A percentile compares a stretch with the other conserved stretches of the same genome.
Conservation (phyloP, 2,113 vertebrate species). For the Ammodytes dubius region DNA sequence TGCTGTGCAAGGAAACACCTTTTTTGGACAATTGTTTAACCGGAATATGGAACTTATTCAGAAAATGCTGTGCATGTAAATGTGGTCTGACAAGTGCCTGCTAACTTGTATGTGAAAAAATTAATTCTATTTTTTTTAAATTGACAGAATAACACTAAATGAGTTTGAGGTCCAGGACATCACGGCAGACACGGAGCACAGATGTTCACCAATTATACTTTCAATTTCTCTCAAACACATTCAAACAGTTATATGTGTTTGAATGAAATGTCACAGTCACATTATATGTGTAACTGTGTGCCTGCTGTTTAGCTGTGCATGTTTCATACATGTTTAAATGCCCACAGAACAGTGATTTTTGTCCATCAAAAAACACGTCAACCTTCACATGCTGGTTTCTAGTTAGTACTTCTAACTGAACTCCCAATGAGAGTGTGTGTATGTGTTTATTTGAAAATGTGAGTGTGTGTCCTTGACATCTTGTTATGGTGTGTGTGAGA, state of each 20-base stretch:
- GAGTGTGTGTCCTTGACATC: constrained; percentile 1
- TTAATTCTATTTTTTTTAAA: neutral
- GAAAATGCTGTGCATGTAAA: too few species aligned
- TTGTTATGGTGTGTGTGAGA: constrained; percentile 1
- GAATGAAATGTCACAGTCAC: constrained; percentile 26
- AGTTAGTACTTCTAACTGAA: constrained; percentile 12
- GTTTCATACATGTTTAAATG: constrained; percentile 3
- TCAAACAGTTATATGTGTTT: neutral
- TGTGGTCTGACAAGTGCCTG: neutral
- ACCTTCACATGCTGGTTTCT: constrained; percentile 24
- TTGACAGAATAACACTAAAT: neutral
- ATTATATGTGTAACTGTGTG: neutral
- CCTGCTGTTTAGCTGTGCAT: neutral
- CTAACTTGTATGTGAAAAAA: neutral
- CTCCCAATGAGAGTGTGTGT: neutral
- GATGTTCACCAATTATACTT: constrained; percentile 34
- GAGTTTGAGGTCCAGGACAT: constrained; percentile 12
- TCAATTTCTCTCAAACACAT: neutral
- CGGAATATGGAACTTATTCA: too few species aligned
- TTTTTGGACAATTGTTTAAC: too few species aligned
- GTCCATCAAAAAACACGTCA: constrained; percentile 15
- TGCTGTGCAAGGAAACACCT: too few species aligned
- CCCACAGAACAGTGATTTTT: neutral
- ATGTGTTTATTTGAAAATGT: neutral
- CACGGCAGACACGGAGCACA: constrained; percentile 10